phyloP scores from a whole-genome alignment of 1,140 invertebrate genomes.

The Geopemphigus sp. region DNA sequence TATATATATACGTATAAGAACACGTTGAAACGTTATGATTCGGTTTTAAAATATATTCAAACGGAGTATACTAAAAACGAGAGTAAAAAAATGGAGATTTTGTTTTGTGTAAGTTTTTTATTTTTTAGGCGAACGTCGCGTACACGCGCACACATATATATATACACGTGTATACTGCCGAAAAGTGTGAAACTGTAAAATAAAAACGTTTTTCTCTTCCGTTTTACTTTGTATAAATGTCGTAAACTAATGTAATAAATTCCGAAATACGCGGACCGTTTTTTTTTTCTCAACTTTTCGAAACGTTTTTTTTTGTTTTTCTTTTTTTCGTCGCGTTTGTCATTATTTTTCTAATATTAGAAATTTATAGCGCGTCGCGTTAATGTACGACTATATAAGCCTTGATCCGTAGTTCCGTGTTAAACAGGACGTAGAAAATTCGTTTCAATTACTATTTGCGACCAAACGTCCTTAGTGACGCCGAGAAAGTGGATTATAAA shows the following conservation, averaged over 20 bases:
- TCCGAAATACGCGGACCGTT: neutral
- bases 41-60: neutral
- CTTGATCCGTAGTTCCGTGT: slow-evolving; percentile 3
- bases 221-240: slow-evolving; percentile 1
- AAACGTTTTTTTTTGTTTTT: slow-evolving; percentile 20
- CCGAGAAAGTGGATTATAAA: neutral
- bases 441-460: slow-evolving; percentile 19
- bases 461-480: slow-evolving; percentile 15
- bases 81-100: neutral
- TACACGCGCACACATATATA: no score
- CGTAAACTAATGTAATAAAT: slow-evolving; percentile 30
- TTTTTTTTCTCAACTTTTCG: slow-evolving; percentile 29
- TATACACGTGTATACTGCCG: neutral
- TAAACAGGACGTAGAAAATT: neutral
- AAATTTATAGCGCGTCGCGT: slow-evolving; percentile 12
- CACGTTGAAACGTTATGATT: neutral
- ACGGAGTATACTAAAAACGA: neutral
- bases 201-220: neutral
- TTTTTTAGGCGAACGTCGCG: no score
- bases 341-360: slow-evolving; percentile 3
- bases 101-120: neutral
- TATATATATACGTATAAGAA: no score
- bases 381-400: slow-evolving; percentile 10
- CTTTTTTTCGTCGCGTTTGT: no score
- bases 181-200: neutral